These are phyloP conservation scores for Arenaria interpres DNA, from an alignment of 2,113 vertebrate species.

Conservation along the genomic window DNA sequence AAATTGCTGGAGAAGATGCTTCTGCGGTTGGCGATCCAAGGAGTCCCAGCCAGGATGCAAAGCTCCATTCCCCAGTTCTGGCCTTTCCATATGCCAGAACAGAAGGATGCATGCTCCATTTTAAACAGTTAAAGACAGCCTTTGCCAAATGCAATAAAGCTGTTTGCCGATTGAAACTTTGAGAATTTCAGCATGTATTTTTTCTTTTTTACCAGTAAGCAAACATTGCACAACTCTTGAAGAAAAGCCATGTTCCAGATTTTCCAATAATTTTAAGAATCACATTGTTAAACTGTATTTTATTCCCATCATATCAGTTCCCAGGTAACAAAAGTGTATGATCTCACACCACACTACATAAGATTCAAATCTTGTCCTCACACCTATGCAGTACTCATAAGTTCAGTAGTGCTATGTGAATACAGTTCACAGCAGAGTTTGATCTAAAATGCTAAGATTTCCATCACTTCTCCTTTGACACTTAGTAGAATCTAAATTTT, in stretches of 20 bases:
- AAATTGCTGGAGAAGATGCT: not conserved
- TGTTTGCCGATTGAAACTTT: conserved; percentile 12
- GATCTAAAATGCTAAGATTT: not conserved
- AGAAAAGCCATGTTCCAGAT: not conserved
- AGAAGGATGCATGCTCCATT: not conserved
- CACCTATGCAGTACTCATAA: not conserved
- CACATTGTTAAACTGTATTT: not conserved
- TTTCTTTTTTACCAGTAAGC: not conserved
- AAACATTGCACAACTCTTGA: conserved; percentile 12
- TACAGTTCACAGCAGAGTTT: not conserved
- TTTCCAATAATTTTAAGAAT: conserved; percentile 14
- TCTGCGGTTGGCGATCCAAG: not conserved
- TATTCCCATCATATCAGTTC: not conserved
- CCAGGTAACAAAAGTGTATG: not conserved
- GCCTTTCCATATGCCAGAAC: not conserved
- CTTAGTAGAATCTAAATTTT: not conserved
- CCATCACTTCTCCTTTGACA: not conserved
- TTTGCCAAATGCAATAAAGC: conserved; percentile 12
- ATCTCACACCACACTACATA: not conserved
- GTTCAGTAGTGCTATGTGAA: not conserved
- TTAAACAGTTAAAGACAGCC: not conserved
- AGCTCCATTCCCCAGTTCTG: not conserved
- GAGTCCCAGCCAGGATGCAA: not conserved
- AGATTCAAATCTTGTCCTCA: conserved; percentile 15
- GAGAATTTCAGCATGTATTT: not conserved